phyloP scores from a whole-genome alignment of 2,797 vertebrate species.

The Acipenser transmontanus region DNA sequence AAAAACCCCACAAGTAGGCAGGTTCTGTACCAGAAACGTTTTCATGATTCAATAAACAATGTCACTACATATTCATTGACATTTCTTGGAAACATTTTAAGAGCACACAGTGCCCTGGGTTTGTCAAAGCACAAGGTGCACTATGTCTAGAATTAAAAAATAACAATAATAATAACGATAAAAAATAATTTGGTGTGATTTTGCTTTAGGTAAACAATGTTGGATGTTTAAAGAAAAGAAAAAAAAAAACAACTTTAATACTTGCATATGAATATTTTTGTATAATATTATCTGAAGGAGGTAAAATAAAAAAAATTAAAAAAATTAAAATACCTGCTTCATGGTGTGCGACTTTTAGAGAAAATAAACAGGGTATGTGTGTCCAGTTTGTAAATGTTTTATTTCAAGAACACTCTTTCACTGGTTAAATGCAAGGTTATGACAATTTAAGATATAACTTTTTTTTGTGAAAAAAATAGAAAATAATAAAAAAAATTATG shows the following conservation, averaged over 20 bases:
- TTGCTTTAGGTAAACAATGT: constrained; percentile 43
- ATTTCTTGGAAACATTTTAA: constrained; percentile 37
- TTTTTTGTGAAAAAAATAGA: constrained; percentile 45
- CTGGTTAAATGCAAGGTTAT: constrained; percentile 52
- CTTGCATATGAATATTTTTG: constrained; percentile 64
- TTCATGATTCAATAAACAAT: constrained; percentile 41
- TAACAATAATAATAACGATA: constrained; percentile 4
- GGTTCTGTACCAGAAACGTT: constrained; percentile 36
- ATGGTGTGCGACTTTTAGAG: too few species aligned
- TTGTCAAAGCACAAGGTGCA: constrained; percentile 60
- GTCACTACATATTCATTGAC: background rate
- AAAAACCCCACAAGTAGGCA: constrained; percentile 35
- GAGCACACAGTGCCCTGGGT: constrained; percentile 46
- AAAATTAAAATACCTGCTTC: too few species aligned
- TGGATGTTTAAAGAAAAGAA: constrained; percentile 44
- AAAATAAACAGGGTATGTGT: too few species aligned
- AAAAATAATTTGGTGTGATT: constrained; percentile 40
- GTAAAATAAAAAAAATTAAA: constrained; percentile 38
- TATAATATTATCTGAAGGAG: constrained; percentile 46
- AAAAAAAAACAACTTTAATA: constrained; percentile 41
- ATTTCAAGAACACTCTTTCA: constrained; percentile 49
- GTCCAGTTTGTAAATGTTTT: constrained; percentile 18
- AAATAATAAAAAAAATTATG: constrained; percentile 51
- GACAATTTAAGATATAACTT: constrained; percentile 41
- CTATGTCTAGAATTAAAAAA: constrained; percentile 42